Evolutionary conservation across 2,797 vertebrate species (phyloP).

Genomic region (Peromyscus melanophrys): DNA sequence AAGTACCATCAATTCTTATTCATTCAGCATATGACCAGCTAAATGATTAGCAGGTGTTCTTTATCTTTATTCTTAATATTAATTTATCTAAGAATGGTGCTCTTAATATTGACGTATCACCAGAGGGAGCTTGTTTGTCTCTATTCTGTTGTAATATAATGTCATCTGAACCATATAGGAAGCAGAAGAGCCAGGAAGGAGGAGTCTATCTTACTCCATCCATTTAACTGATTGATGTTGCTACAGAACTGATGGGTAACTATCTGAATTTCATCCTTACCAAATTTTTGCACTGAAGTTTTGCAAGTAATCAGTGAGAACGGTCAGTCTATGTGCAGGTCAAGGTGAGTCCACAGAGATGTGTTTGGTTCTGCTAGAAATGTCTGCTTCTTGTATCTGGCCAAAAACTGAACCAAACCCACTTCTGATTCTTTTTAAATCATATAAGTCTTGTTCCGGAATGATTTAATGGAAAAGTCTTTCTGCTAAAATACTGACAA

Average conservation of each 20-base stretch:
- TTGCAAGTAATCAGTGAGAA: neutral
- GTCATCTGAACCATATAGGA: neutral
- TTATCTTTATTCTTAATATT: neutral
- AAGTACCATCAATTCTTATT: neutral
- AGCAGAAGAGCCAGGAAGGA: neutral
- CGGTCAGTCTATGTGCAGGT: neutral
- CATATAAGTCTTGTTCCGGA: neutral
- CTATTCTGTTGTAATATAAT: neutral
- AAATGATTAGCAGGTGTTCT: neutral
- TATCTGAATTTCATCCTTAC: neutral
- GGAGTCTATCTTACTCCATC: neutral
- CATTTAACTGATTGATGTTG: neutral
- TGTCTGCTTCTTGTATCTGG: neutral
- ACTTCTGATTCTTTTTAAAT: slow-evolving; percentile 52
- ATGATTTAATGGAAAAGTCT: neutral
- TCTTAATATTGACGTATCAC: neutral
- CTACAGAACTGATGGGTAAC: too few species aligned
- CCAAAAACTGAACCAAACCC: neutral
- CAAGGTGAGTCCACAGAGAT: neutral
- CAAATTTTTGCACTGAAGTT: neutral
- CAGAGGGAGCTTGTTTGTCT: neutral
- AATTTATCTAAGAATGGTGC: neutral
- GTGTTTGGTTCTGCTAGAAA: slow-evolving; percentile 42
- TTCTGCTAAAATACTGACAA: slow-evolving; percentile 50
- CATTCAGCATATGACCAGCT: too few species aligned